These are phyloP conservation scores for Hoplodrina blanda DNA, from an alignment of 2,888 invertebrate genomes.

Conservation along the genomic window DNA sequence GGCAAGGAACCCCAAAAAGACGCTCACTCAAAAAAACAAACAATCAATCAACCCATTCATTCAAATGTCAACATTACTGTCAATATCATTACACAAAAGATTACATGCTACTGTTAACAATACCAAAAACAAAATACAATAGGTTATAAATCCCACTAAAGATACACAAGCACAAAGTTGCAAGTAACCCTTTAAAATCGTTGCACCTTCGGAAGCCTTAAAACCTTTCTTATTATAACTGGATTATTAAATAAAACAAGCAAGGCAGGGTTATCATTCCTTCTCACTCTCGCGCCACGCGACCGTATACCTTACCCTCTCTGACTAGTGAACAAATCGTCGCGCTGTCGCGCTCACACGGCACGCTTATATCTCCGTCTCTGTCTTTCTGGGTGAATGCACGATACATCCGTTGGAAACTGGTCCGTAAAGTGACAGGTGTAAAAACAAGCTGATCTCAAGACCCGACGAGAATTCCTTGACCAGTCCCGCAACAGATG, in stretches of 20 bases:
- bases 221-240: slow-evolving; percentile 78
- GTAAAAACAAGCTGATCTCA: slow-evolving; percentile 77
- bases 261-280: slow-evolving; percentile 43
- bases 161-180: slow-evolving; percentile 51
- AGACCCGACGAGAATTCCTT: slow-evolving; percentile 74
- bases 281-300: slow-evolving; percentile 81
- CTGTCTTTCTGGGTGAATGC: slow-evolving; percentile 79
- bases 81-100: slow-evolving; percentile 41
- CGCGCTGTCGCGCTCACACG: slow-evolving; percentile 61
- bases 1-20: neutral
- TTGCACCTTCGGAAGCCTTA: slow-evolving; percentile 67
- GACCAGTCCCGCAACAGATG: slow-evolving; percentile 72
- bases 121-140: slow-evolving; percentile 47
- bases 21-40: slow-evolving; percentile 4
- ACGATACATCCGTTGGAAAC: slow-evolving; percentile 84
- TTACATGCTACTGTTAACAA: slow-evolving; percentile 39
- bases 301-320: slow-evolving; percentile 69
- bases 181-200: slow-evolving; percentile 63
- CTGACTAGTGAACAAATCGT: slow-evolving; percentile 5
- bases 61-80: slow-evolving; percentile 42
- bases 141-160: slow-evolving; percentile 43
- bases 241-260: slow-evolving; percentile 79
- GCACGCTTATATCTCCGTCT: slow-evolving; percentile 77
- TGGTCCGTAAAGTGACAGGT: slow-evolving; percentile 83
- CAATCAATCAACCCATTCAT: slow-evolving; percentile 31